Evolutionary conservation across 2,888 invertebrate genomes (phyloP), one percentile per base, ranked within the genome.

Genomic region (Prenolepis imparis): DNA sequence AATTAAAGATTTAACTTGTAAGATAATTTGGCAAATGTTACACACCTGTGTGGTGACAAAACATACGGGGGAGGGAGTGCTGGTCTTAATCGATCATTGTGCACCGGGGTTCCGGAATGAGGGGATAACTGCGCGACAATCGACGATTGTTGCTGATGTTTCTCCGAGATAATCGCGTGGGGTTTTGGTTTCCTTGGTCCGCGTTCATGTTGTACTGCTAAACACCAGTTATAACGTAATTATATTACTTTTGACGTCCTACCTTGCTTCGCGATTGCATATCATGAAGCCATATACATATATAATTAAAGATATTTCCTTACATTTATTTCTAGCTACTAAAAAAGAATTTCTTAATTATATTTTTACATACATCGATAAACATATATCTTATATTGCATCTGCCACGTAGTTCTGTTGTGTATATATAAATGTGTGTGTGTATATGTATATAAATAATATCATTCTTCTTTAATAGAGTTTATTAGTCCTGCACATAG

Each of bases 171-270:
- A 64, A 57, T 94, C 90, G 86, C 95, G 93, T 97, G 97, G 86
- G 97, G 95, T 95, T 99, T 99, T 8, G 98, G 98, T 95, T 99
- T 99, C 84, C 99, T 96, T 0, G 99, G 99, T 9, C 99, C 99
- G 66, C 99, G 96, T 95, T 99, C 99, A 95, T 99, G 99, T 95
- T 99, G 99, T 86, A 99, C 99, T 94, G 99, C 99, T 99, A 96
- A 83, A 96, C 73, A 89, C 74, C 66, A 85, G 80, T 81, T 21
- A 82, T 12, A 44, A 82, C 82, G 59, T 63, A 73, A 74, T 44
- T 83, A 83, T 70, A 82, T 89, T 84, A 86, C 81, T 73, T 83
- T 72, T 61, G 48, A 70, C 70, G 70, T 72, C 78, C 48, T 36
- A 70, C 44, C 21, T 59, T 12, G 41, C 32, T 55, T 21, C 59